Conservation (phyloP, 2,888 invertebrate species). For the Acanthosepion lycidas region DNA sequence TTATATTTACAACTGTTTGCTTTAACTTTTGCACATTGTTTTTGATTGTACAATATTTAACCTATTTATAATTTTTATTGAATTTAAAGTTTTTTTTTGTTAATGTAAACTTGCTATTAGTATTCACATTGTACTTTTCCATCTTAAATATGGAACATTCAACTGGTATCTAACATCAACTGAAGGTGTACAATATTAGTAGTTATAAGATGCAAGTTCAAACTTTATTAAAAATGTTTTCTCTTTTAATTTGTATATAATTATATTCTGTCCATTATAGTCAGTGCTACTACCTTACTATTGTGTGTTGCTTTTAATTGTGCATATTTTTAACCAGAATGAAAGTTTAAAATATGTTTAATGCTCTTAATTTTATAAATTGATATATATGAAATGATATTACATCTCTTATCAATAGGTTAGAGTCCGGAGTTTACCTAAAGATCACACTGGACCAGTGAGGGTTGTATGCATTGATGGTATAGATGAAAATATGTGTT, state of each 20-base stretch:
- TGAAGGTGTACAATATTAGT: no score
- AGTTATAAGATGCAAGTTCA: no score
- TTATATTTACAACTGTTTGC: not conserved
- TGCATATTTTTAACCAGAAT: not conserved
- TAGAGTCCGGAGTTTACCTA: constrained; percentile 84
- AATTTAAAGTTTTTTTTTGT: not conserved
- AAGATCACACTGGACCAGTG: constrained; percentile 85
- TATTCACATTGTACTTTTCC: not conserved
- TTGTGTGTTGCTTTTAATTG: not conserved
- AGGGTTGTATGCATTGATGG: constrained; percentile 85
- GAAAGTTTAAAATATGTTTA: no score
- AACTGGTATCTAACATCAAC: no score
- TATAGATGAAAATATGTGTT: constrained; percentile 88
- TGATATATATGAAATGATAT: not conserved
- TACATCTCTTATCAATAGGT: constrained; percentile 75
- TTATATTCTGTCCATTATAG: not conserved
- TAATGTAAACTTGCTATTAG: not conserved
- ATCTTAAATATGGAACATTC: not conserved
- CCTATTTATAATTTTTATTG: not conserved
- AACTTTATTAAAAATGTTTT: no score
- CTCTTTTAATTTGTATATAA: no score
- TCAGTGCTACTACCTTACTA: no score
- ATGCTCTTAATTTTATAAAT: not conserved
- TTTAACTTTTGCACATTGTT: not conserved
- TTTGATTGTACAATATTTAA: not conserved